These are phyloP conservation scores for Chiloscyllium punctatum DNA, from an alignment of 2,797 vertebrate species.

Conservation along the genomic window DNA sequence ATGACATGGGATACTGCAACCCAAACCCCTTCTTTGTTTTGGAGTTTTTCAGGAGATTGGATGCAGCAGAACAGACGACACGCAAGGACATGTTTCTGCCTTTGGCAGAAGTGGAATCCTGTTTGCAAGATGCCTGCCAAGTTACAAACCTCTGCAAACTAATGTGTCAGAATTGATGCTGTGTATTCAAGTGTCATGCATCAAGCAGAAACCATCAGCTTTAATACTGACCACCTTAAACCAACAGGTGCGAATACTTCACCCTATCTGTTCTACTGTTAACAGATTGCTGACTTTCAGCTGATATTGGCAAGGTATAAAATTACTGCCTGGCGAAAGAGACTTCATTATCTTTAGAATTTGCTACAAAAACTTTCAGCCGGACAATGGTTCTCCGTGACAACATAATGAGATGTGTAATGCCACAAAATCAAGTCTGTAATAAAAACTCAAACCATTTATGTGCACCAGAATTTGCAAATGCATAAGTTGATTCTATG, in stretches of 20 bases:
- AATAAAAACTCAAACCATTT: neutral
- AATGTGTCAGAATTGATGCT: neutral
- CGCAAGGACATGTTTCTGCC: neutral
- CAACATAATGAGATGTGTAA: neutral
- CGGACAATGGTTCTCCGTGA: neutral
- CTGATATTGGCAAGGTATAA: no score
- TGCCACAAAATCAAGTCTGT: no score
- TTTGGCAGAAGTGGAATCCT: neutral
- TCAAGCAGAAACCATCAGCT: neutral
- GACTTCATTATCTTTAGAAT: neutral
- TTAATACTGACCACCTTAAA: neutral
- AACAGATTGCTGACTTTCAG: neutral
- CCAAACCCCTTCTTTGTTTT: neutral
- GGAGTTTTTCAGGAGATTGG: neutral
- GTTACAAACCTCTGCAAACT: neutral
- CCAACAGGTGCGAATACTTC: neutral
- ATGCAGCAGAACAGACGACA: neutral
- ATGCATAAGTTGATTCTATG: neutral
- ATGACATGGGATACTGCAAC: neutral
- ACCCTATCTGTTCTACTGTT: no score
- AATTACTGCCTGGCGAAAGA: neutral
- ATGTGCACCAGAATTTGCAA: neutral
- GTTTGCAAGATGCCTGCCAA: neutral
- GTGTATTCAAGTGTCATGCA: neutral
- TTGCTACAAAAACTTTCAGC: neutral